A percentile compares a stretch with the other conserved stretches of the same genome.
Evolutionary conservation across 2,113 vertebrate genomes (phyloP).

Genomic region (Corvus cornix): DNA sequence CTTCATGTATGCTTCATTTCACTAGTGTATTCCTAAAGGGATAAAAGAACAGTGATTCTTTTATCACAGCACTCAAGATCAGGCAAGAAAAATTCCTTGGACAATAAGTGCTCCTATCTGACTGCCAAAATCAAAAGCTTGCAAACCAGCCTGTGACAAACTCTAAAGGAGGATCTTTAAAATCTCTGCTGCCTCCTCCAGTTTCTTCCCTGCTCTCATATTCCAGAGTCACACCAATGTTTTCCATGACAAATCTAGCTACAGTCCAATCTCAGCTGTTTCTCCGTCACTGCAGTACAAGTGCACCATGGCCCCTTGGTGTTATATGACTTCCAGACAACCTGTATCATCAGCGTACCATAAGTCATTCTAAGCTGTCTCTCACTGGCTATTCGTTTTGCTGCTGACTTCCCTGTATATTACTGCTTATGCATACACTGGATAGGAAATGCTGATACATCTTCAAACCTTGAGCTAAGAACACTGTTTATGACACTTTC

Average conservation of each 20-base stretch:
- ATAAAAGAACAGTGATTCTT: background rate
- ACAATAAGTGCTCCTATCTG: background rate
- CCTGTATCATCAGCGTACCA: background rate
- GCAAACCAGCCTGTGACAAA: background rate
- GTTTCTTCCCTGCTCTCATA: background rate
- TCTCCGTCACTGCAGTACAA: background rate
- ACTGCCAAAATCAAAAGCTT: background rate
- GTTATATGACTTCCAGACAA: background rate
- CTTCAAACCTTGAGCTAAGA: background rate
- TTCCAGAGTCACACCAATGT: background rate
- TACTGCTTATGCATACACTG: background rate
- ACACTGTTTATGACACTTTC: background rate
- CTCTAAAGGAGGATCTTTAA: background rate
- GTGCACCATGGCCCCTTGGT: too few relatives aligned
- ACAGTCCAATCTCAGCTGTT: background rate
- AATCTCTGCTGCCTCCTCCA: background rate
- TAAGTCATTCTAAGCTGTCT: background rate
- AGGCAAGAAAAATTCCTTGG: background rate
- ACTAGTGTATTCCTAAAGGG: background rate
- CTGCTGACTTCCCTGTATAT: background rate
- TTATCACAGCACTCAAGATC: background rate
- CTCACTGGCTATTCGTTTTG: background rate
- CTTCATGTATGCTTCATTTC: background rate
- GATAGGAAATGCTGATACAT: background rate
- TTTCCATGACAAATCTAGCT: background rate